These are phyloP conservation scores for Ascidia mentula DNA, from an alignment of 23 tunicate genomes.

Conservation along the genomic window DNA sequence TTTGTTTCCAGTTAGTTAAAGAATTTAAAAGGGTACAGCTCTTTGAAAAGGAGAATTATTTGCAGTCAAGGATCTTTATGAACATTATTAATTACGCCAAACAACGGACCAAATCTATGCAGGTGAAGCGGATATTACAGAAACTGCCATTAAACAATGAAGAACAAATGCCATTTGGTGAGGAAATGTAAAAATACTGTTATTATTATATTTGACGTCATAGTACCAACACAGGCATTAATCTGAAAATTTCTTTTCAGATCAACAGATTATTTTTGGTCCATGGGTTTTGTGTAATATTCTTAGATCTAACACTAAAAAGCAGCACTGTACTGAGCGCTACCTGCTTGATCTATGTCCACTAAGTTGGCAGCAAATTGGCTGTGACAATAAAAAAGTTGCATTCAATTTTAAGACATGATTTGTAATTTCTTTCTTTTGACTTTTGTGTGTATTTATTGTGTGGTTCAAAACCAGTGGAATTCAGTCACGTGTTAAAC, in stretches of 20 bases:
- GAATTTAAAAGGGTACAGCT: slow-evolving; percentile 8
- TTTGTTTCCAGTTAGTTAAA: slow-evolving; percentile 10
- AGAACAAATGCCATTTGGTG: slow-evolving; percentile 4
- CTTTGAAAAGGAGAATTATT: not conserved
- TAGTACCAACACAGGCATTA: not conserved
- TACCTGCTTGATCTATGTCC: slow-evolving; percentile 16
- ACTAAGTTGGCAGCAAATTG: not conserved
- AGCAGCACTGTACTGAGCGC: slow-evolving; percentile 8
- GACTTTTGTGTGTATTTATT: not conserved
- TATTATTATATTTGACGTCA: not conserved
- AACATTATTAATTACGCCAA: slow-evolving; percentile 8
- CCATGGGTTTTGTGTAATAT: slow-evolving; percentile 16
- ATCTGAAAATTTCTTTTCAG: not conserved
- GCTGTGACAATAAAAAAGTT: not conserved
- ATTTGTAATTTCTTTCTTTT: not conserved
- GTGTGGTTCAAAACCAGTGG: no score
- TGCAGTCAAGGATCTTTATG: not conserved
- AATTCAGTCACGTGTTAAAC: no score
- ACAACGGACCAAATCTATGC: slow-evolving; percentile 1
- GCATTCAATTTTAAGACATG: not conserved
- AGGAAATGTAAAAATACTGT: not conserved
- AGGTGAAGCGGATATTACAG: slow-evolving; percentile 11
- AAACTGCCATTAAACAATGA: slow-evolving; percentile 12
- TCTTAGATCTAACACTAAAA: not conserved
- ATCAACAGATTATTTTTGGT: slow-evolving; percentile 18